Evolutionary conservation across 1,140 invertebrate genomes (phyloP), one percentile per base, ranked within the genome.

Genomic region (Liolophura sinensis): DNA sequence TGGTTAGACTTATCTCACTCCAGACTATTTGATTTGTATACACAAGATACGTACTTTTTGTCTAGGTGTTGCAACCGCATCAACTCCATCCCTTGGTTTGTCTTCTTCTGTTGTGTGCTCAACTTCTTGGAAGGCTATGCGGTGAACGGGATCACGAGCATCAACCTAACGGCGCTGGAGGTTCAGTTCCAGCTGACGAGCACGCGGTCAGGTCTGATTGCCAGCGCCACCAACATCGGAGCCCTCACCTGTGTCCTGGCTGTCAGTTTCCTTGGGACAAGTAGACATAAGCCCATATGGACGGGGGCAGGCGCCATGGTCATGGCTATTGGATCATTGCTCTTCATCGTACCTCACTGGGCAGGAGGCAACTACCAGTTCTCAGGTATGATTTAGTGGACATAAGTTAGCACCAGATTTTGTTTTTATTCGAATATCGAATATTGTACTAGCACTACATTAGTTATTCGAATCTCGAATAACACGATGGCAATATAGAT

Each of bases 81-180:
- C 31, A 40, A 40, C 31, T 40, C 31, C 31, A 67, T 73, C 51
- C 54, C 59, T 15, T 69, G 65, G 60, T 70, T 70, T 57, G 73
- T 72, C 9, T 20, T 68, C 1, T 68, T 58, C 54, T 46, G 70
- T 18, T 71, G 71, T 48, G 60, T 72, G 25, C 48, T 73, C 65
- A 60, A 58, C 1, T 73, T 69, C 51, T 27, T 71, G 68, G 67
- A 84, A 90, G 90, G 91, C 54, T 89, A 93, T 83, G 89, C 93
- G 3, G 31, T 40, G 16, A 94, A 94, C 76, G 93, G 93, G 0
- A 90, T 94, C 65, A 88, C 91, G 51, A 93, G 94, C 68, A 92
- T 93, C 6, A 56, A 73, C 25, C 46, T 76, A 7, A 74, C 75
- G 9, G 73, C 70, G 14, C 51, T 80, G 25, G 75, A 80, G 60